These are phyloP conservation scores for Grallaria varia DNA, from an alignment of 2,113 vertebrate genomes.

Conservation along the genomic window DNA sequence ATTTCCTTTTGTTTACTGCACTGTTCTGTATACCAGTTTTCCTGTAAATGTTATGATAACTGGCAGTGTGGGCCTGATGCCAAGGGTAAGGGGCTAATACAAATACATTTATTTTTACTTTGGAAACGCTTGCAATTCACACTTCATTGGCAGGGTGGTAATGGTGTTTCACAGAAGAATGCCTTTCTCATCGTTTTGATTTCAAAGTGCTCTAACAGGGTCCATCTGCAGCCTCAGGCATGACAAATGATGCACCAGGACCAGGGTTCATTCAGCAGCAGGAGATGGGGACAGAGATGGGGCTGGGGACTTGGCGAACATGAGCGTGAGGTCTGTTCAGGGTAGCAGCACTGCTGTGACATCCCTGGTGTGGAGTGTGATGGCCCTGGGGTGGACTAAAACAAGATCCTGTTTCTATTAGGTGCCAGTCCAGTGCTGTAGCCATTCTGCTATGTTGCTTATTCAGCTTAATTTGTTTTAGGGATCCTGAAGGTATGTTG, in stretches of 20 bases:
- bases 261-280: not conserved
- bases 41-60: not conserved
- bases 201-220: not conserved
- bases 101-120: not conserved
- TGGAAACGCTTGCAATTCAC: not conserved
- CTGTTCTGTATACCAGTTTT: not conserved
- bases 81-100: not conserved
- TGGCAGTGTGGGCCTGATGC: not conserved
- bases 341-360: not conserved
- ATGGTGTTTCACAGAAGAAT: not conserved
- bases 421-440: not conserved
- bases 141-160: not conserved
- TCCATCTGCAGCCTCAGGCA: not conserved
- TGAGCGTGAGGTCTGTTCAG: not conserved
- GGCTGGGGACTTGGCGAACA: not conserved
- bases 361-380: not conserved
- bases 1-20: not conserved
- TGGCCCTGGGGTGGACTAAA: not conserved
- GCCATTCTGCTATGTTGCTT: not conserved
- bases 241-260: not conserved
- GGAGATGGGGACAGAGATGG: not conserved
- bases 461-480: not conserved
- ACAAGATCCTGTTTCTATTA: not conserved
- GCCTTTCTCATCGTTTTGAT: not conserved
- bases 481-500: not conserved